These are phyloP conservation scores for Platyrinchus mystaceus DNA, from an alignment of 2,797 vertebrate species.

Conservation along the genomic window DNA sequence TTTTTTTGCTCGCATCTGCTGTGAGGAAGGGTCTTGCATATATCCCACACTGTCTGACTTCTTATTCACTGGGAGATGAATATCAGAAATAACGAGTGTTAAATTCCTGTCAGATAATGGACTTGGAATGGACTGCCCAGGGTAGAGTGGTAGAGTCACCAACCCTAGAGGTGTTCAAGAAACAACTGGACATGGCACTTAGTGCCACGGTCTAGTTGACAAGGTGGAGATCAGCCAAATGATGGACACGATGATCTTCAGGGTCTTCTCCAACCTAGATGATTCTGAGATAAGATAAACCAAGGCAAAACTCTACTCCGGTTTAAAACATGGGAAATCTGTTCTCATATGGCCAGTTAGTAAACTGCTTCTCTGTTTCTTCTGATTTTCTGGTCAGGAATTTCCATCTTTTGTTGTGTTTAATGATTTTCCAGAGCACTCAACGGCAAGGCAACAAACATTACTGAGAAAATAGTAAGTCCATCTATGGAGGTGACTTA, in stretches of 20 bases:
- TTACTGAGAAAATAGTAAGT: conserved; percentile 57
- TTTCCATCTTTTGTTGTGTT: conserved; percentile 75
- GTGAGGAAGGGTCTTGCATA: neutral
- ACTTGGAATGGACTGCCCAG: neutral
- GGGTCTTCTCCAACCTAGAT: neutral
- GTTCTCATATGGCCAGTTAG: neutral
- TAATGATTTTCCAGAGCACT: conserved; percentile 71
- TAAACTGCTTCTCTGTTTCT: conserved; percentile 14
- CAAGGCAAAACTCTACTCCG: neutral
- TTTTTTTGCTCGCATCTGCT: neutral
- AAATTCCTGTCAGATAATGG: neutral
- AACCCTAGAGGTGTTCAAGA: neutral
- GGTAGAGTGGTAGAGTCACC: neutral
- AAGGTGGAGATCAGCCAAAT: neutral
- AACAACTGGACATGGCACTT: neutral
- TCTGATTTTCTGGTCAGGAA: conserved; percentile 65
- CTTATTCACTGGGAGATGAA: neutral
- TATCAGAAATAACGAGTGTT: neutral
- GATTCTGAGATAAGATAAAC: neutral
- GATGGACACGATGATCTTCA: neutral
- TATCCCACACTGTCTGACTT: neutral
- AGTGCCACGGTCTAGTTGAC: neutral
- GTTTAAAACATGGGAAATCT: neutral
- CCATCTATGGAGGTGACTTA: conserved; percentile 64
- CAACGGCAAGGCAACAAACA: conserved; percentile 52